A percentile compares a stretch with the other conserved stretches of the same genome.
phyloP scores from a whole-genome alignment of 2,888 invertebrate species.

The Hoplodrina blanda region DNA sequence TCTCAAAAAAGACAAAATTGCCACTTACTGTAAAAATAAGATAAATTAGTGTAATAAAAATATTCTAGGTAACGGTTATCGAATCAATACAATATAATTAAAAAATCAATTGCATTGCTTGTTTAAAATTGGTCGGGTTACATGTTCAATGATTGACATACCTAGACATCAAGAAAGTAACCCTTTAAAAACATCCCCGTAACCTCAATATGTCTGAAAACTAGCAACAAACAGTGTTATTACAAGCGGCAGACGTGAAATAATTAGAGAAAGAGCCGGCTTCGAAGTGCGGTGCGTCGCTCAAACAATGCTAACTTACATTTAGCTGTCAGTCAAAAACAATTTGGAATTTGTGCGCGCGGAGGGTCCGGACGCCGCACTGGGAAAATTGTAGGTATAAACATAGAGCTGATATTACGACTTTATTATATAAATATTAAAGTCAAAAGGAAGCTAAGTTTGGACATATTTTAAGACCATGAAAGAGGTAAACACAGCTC shows the following conservation, averaged over 20 bases:
- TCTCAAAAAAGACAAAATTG: no score
- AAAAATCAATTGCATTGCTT: no score
- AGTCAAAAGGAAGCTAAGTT: not conserved
- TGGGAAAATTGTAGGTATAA: slow-evolving; percentile 72
- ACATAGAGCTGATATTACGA: slow-evolving; percentile 74
- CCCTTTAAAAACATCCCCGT: slow-evolving; percentile 24
- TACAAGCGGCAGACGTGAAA: slow-evolving; percentile 73
- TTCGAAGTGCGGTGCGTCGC: slow-evolving; percentile 85
- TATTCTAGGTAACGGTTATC: no score
- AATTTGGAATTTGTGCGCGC: slow-evolving; percentile 90
- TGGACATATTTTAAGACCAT: not conserved
- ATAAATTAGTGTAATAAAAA: no score
- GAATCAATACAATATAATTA: no score
- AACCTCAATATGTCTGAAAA: slow-evolving; percentile 59
- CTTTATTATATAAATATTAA: not conserved
- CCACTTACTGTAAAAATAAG: no score
- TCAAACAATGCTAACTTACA: slow-evolving; percentile 90
- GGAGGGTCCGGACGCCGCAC: slow-evolving; percentile 83
- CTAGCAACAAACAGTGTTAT: slow-evolving; percentile 59
- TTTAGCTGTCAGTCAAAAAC: slow-evolving; percentile 91
- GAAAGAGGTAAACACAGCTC: no score
- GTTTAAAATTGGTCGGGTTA: no score
- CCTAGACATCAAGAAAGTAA: not conserved
- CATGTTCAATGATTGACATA: no score
- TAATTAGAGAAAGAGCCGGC: slow-evolving; percentile 88